Evolutionary conservation across 2,888 invertebrate species (phyloP), one percentile per base, ranked within the genome.

Genomic region (Agrotis puta): DNA sequence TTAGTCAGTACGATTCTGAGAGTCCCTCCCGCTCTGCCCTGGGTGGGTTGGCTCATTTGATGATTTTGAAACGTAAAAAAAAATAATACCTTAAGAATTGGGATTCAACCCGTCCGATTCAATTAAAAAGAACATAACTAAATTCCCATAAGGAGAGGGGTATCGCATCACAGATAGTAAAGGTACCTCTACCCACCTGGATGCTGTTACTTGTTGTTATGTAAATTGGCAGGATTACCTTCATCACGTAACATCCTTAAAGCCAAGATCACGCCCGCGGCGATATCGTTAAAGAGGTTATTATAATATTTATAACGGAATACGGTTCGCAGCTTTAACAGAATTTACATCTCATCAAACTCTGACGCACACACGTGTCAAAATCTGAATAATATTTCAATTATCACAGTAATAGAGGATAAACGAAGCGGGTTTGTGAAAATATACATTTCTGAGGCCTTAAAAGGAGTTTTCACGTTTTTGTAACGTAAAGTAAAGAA

Each of bases 191-290:
- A 69, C 74, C 68, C 76, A 51, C 70, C 77, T 50, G 63, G 63
- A 63, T 62, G 73, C 65, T 70, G 74, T 63, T 70, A 73, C 53
- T 70, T 85, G 82, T 86, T 86, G 87, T 88, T 90, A 92, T 92
- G 90, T 88, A 91, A 92, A 93, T 92, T 91, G 88, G 82, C 66
- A 70, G 89, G 89, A 92, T 93, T 91, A 91, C 88, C 87, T 89
- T 89, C 87, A 89, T 90, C 88, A 74, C 84, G 84, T 87, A 85
- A 89, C 84, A 79, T 74, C 80, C 77, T 79, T 82, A 79, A 81
- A 83, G 83, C 81, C 72, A 83, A 82, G 86, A 86, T 89, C 87
- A 86, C 79, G 81, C 83, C 59, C 69, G 69, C 72, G 66, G 79
- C 74, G 82, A 78, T 85, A 85, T 81, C 78, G 81, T 85, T 84